These are phyloP conservation scores for Peromyscus polionotus DNA, from an alignment of 2,113 vertebrate species.

Conservation along the genomic window DNA sequence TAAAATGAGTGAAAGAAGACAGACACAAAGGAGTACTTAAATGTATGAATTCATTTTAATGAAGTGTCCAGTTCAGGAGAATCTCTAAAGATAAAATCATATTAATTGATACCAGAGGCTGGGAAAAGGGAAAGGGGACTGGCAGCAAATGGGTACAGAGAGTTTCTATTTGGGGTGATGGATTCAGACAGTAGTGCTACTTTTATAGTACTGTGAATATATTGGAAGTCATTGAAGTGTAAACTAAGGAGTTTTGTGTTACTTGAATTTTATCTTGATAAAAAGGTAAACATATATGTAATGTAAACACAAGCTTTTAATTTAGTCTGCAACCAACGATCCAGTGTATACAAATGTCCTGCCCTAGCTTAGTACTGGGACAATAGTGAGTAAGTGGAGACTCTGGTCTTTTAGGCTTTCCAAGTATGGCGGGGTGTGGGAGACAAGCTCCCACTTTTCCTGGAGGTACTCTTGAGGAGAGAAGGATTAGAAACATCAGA, in stretches of 20 bases:
- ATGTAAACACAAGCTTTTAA: neutral
- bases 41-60: neutral
- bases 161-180: neutral
- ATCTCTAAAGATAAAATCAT: neutral
- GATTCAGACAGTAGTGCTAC: neutral
- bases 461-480: too few species aligned
- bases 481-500: too few species aligned
- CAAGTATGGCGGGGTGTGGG: neutral
- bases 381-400: neutral
- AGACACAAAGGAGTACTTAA: neutral
- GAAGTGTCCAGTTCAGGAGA: neutral
- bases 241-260: neutral
- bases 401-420: neutral
- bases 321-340: neutral
- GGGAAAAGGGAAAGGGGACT: neutral
- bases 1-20: constrained; percentile 4
- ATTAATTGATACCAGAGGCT: neutral
- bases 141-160: neutral
- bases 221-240: neutral
- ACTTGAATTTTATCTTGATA: neutral
- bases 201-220: neutral
- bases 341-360: neutral
- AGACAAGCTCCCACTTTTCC: too few species aligned
- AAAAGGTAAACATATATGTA: neutral
- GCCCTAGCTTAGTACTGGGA: neutral